Percentiles rank a stretch among this genome's conserved stretches.
Conservation (phyloP, 2,888 invertebrate species). For the Hemistola chrysoprasaria region DNA sequence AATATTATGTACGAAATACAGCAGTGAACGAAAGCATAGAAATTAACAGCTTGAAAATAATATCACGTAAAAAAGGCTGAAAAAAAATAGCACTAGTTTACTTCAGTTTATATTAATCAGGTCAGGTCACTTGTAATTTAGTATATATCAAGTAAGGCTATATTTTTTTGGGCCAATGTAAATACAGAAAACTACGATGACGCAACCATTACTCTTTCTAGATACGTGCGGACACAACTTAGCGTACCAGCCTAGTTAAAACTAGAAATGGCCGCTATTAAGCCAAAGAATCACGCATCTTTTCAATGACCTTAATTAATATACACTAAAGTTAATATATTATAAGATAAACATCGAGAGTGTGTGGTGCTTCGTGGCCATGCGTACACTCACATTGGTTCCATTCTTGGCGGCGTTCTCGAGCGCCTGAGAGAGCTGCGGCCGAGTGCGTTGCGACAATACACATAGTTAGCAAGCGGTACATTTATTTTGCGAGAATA, state of each 20-base stretch:
- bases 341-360: slow-evolving; percentile 9
- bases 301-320: slow-evolving; percentile 1
- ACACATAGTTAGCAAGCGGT: slow-evolving; percentile 74
- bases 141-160: too few species aligned
- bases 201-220: too few species aligned
- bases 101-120: too few species aligned
- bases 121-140: too few species aligned
- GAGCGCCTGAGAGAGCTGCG: slow-evolving; percentile 85
- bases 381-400: slow-evolving; percentile 82
- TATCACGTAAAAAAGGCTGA: slow-evolving; percentile 11
- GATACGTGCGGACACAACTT: too few species aligned
- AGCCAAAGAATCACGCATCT: too few species aligned
- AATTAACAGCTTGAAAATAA: slow-evolving; percentile 22
- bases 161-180: too few species aligned
- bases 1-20: slow-evolving; percentile 6
- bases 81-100: slow-evolving; percentile 1
- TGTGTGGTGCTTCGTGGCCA: slow-evolving; percentile 44
- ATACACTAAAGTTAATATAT: slow-evolving; percentile 2
- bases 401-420: slow-evolving; percentile 87
- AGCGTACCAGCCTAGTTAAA: too few species aligned
- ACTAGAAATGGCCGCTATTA: too few species aligned
- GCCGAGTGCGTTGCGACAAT: slow-evolving; percentile 68
- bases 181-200: too few species aligned
- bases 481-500: slow-evolving; percentile 25
- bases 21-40: slow-evolving; percentile 34